These are phyloP conservation scores for Ypsolopha sequella DNA, from an alignment of 2,888 invertebrate genomes.

Conservation along the genomic window DNA sequence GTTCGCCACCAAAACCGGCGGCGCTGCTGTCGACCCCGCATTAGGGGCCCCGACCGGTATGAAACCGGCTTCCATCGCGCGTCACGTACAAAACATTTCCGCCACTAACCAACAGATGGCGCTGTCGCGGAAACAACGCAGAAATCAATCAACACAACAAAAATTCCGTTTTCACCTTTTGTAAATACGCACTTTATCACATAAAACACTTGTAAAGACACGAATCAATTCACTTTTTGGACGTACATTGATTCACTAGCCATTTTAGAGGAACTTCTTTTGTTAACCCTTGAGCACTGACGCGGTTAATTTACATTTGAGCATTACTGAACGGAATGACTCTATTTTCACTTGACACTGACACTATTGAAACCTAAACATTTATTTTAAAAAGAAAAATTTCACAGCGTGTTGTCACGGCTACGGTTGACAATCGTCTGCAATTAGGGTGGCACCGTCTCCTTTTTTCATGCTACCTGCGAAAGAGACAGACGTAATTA, in stretches of 20 bases:
- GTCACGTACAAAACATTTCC: constrained; percentile 23
- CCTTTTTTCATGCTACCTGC: constrained; percentile 28
- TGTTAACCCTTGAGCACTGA: constrained; percentile 3
- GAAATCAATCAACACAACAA: not conserved
- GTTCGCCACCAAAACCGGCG: constrained; percentile 50
- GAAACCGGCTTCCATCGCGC: constrained; percentile 59
- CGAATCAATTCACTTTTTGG: constrained; percentile 42
- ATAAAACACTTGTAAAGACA: constrained; percentile 8
- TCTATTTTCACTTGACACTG: constrained; percentile 15
- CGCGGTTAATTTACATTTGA: constrained; percentile 9
- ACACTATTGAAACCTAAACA: constrained; percentile 7
- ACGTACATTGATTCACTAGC: constrained; percentile 36
- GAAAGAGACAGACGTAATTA: constrained; percentile 33
- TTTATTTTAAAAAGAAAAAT: constrained; percentile 9
- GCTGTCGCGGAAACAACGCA: not conserved
- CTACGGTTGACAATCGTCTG: constrained; percentile 21
- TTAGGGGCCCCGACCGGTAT: constrained; percentile 38
- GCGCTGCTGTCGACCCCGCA: constrained; percentile 22
- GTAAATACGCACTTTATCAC: not conserved
- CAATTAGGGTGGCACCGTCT: constrained; percentile 16
- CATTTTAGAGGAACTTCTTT: constrained; percentile 40
- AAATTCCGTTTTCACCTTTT: not conserved
- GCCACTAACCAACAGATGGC: constrained; percentile 42
- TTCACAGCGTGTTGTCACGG: constrained; percentile 21
- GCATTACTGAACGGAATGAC: constrained; percentile 23